phyloP scores from a whole-genome alignment of 2,888 invertebrate species.

The Zhuqinia jingwanae region DNA sequence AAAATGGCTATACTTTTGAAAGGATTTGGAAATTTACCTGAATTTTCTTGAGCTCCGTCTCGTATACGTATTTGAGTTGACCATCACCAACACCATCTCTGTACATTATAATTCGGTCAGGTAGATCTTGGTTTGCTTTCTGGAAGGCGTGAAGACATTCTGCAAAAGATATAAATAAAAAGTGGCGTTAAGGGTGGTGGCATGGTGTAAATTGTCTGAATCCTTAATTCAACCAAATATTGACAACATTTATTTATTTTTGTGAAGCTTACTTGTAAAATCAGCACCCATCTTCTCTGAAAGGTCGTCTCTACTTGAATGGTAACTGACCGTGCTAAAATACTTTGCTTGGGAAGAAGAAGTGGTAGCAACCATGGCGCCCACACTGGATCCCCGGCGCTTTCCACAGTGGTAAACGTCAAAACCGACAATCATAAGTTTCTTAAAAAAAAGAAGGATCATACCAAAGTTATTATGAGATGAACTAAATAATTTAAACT shows the following conservation, averaged over 20 bases:
- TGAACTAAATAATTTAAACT: neutral
- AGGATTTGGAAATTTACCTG: constrained; percentile 79
- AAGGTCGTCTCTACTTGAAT: constrained; percentile 81
- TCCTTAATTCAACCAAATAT: neutral
- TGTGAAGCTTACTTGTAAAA: constrained; percentile 72
- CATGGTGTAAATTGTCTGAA: neutral
- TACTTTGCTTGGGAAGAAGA: constrained; percentile 85
- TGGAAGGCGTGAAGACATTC: constrained; percentile 84
- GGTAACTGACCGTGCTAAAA: constrained; percentile 88
- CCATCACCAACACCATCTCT: constrained; percentile 98
- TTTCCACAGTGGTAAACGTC: constrained; percentile 94
- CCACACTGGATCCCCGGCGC: constrained; percentile 83
- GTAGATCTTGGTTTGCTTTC: constrained; percentile 83
- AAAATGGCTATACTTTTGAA: neutral
- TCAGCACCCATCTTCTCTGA: constrained; percentile 66
- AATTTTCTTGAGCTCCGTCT: constrained; percentile 86
- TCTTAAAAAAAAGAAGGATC: constrained; percentile 38
- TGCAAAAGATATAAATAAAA: constrained; percentile 70
- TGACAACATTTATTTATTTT: no score
- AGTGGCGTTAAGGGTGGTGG: neutral
- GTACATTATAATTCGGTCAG: constrained; percentile 89
- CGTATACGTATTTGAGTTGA: constrained; percentile 89
- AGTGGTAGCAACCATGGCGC: constrained; percentile 90
- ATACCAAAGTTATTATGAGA: neutral
- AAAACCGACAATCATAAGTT: constrained; percentile 82